phyloP scores from a whole-genome alignment of 2,113 vertebrate genomes.

The Smithornis capensis region DNA sequence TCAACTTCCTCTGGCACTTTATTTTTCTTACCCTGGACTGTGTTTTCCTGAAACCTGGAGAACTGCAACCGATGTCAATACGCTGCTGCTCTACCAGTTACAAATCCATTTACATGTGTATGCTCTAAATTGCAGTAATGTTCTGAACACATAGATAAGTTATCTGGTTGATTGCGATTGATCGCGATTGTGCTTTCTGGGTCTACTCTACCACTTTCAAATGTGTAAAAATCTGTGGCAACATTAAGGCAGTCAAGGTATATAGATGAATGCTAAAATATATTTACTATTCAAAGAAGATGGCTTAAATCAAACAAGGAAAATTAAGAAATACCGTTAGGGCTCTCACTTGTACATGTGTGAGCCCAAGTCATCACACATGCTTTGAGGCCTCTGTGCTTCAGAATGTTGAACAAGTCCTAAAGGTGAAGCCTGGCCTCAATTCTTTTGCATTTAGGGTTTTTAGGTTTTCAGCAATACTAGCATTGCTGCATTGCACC shows the following conservation, averaged over 20 bases:
- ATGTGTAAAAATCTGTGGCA: slow-evolving; percentile 73
- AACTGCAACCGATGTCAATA: slow-evolving; percentile 44
- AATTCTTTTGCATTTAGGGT: neutral
- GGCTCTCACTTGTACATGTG: neutral
- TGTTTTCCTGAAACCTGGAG: slow-evolving; percentile 49
- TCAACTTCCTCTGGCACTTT: slow-evolving; percentile 56
- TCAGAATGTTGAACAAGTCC: neutral
- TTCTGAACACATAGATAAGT: slow-evolving; percentile 19
- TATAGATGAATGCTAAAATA: slow-evolving; percentile 76
- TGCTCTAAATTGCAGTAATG: slow-evolving; percentile 53
- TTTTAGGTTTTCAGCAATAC: slow-evolving; percentile 29
- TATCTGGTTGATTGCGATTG: neutral
- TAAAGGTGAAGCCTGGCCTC: slow-evolving; percentile 5
- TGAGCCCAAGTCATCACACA: neutral
- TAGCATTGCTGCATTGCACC: neutral
- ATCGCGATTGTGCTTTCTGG: slow-evolving; percentile 68
- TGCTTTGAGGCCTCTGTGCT: neutral
- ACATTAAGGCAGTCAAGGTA: slow-evolving; percentile 81
- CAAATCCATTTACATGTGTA: slow-evolving; percentile 51
- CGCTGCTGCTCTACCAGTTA: slow-evolving; percentile 36
- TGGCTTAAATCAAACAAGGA: slow-evolving; percentile 73
- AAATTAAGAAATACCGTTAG: slow-evolving; percentile 68
- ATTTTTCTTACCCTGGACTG: slow-evolving; percentile 32
- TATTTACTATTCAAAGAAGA: slow-evolving; percentile 73
- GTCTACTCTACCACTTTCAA: slow-evolving; percentile 71